phyloP scores from a whole-genome alignment of 2,113 vertebrate genomes.

The Sisor rabdophorus region DNA sequence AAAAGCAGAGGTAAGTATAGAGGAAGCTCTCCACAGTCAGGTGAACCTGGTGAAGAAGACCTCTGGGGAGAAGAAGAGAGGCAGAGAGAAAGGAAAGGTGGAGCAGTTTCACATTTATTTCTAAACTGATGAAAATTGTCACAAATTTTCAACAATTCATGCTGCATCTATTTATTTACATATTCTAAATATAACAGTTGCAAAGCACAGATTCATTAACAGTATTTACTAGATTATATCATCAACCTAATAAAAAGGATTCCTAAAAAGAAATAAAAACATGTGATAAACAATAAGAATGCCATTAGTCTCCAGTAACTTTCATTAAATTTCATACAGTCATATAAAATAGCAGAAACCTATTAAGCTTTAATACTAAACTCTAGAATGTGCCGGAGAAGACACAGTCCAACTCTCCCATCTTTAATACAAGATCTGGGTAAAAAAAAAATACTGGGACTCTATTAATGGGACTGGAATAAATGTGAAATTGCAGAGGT shows the following conservation, averaged over 20 bases:
- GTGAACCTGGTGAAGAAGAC: slow-evolving; percentile 62
- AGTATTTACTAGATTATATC: neutral
- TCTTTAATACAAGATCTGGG: too few relatives aligned
- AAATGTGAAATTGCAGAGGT: too few relatives aligned
- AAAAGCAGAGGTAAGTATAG: slow-evolving; percentile 52
- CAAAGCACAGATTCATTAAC: neutral
- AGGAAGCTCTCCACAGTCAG: slow-evolving; percentile 54
- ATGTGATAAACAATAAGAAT: neutral
- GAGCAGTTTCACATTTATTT: neutral
- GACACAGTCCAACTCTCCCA: too few relatives aligned
- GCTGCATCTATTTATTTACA: neutral
- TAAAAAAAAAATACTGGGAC: too few relatives aligned
- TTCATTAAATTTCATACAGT: neutral
- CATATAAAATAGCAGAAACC: neutral
- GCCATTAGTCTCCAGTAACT: neutral
- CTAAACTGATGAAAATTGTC: neutral
- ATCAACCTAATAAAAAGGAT: neutral
- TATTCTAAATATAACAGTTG: too few relatives aligned
- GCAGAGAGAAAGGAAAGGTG: slow-evolving; percentile 69
- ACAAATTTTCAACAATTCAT: neutral
- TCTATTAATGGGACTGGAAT: too few relatives aligned
- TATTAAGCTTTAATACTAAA: neutral
- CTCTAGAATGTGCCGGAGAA: neutral
- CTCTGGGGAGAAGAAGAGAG: slow-evolving; percentile 66
- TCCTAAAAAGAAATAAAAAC: neutral